A percentile compares a stretch with the other conserved stretches of the same genome.
phyloP scores from a whole-genome alignment of 35 echinoderm and acorn worm species.

The Anneissia japonica region DNA sequence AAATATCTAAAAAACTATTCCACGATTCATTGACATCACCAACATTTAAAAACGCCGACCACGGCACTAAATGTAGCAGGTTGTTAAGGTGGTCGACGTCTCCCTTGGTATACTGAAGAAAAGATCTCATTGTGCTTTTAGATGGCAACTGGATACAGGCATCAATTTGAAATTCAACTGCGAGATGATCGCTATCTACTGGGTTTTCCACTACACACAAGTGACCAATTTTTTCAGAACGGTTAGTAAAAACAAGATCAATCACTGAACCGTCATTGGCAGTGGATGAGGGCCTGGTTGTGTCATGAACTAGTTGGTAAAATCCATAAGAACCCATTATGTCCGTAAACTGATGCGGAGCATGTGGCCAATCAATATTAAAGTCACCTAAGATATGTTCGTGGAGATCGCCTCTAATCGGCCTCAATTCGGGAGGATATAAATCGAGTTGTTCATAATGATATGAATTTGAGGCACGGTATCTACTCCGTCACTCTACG shows the following conservation, averaged over 20 bases:
- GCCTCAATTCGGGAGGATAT: too few relatives aligned
- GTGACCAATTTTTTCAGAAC: background rate
- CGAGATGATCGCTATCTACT: constrained; percentile 19
- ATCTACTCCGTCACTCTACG: too few relatives aligned
- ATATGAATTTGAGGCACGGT: too few relatives aligned
- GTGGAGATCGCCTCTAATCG: too few relatives aligned
- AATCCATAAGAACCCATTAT: background rate
- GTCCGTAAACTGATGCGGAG: background rate
- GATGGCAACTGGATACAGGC: background rate
- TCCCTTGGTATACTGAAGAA: background rate
- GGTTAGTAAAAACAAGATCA: constrained; percentile 25
- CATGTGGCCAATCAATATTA: background rate
- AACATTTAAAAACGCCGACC: constrained; percentile 15
- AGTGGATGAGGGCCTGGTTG: background rate
- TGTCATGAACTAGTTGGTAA: constrained; percentile 1
- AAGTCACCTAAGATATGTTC: too few relatives aligned
- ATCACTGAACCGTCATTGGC: background rate
- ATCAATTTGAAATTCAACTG: background rate
- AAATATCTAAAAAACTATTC: constrained; percentile 16
- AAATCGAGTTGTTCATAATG: too few relatives aligned
- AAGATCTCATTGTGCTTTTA: constrained; percentile 20
- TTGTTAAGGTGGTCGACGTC: constrained; percentile 34
- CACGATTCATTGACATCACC: constrained; percentile 4
- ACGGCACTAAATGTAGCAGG: constrained; percentile 12
- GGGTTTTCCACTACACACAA: constrained; percentile 2